Evolutionary conservation across 2,113 vertebrate species (phyloP).

Genomic region (Bujurquina vittata): DNA sequence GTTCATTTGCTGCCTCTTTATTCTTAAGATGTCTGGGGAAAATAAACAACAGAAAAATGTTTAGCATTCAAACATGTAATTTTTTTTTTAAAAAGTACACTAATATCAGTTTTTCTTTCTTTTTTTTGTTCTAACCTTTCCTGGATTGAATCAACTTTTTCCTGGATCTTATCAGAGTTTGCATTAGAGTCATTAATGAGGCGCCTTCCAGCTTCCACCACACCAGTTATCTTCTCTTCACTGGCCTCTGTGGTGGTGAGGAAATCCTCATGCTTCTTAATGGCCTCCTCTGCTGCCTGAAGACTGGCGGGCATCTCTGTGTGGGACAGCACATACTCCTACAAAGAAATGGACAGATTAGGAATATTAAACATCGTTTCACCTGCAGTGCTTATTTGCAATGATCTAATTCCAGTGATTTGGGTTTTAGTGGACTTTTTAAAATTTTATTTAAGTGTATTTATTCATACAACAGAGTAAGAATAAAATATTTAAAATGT

Average conservation of each 20-base stretch:
- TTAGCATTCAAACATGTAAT: neutral
- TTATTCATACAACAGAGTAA: neutral
- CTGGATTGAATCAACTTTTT: constrained; percentile 92
- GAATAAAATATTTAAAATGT: neutral
- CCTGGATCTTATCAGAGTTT: constrained; percentile 89
- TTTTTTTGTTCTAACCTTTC: constrained; percentile 80
- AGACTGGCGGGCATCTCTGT: constrained; percentile 91
- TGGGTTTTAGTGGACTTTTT: neutral
- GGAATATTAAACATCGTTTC: neutral
- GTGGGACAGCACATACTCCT: constrained; percentile 93
- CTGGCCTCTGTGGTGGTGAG: constrained; percentile 93
- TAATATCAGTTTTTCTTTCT: neutral
- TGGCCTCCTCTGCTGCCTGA: constrained; percentile 88
- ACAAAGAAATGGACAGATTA: constrained; percentile 23
- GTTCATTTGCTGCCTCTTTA: constrained; percentile 85
- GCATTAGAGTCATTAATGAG: constrained; percentile 86
- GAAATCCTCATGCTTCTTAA: constrained; percentile 94
- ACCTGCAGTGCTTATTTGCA: neutral
- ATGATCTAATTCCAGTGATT: neutral
- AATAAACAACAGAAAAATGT: neutral
- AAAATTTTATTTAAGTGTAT: neutral
- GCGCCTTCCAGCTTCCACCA: constrained; percentile 87
- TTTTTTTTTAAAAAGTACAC: neutral
- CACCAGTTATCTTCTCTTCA: constrained; percentile 88
- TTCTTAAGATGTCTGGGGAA: constrained; percentile 86